phyloP scores from a whole-genome alignment of 2,888 invertebrate genomes.

The Eupithecia insigniata region DNA sequence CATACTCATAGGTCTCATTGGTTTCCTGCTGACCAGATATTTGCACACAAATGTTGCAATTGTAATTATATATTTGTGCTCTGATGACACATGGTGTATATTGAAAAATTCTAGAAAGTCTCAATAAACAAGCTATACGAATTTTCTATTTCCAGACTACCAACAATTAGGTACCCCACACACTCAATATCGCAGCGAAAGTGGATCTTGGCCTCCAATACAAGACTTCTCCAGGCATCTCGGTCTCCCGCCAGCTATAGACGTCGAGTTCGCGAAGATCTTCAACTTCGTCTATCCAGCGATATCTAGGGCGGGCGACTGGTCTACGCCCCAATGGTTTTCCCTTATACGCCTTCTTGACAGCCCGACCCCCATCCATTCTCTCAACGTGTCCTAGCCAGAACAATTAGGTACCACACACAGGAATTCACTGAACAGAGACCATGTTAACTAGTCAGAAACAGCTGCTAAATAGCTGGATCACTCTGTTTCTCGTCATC shows the following conservation, averaged over 20 bases:
- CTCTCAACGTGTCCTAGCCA: too few relatives aligned
- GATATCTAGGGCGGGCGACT: too few relatives aligned
- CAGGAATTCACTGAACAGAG: slow-evolving; percentile 38
- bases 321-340: too few relatives aligned
- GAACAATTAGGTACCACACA: slow-evolving; percentile 30
- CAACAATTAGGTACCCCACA: slow-evolving; percentile 29
- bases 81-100: neutral
- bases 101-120: neutral
- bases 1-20: neutral
- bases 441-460: slow-evolving; percentile 15
- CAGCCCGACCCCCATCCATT: too few relatives aligned
- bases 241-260: too few relatives aligned
- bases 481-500: neutral
- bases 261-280: too few relatives aligned
- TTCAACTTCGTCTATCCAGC: too few relatives aligned
- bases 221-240: too few relatives aligned
- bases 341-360: too few relatives aligned
- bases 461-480: neutral
- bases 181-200: too few relatives aligned
- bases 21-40: neutral
- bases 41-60: neutral
- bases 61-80: neutral
- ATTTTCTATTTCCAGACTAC: slow-evolving; percentile 53
- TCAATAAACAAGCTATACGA: neutral
- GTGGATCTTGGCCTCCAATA: too few relatives aligned